phyloP scores from a whole-genome alignment of 2,113 vertebrate genomes.

The Chitala chitala region DNA sequence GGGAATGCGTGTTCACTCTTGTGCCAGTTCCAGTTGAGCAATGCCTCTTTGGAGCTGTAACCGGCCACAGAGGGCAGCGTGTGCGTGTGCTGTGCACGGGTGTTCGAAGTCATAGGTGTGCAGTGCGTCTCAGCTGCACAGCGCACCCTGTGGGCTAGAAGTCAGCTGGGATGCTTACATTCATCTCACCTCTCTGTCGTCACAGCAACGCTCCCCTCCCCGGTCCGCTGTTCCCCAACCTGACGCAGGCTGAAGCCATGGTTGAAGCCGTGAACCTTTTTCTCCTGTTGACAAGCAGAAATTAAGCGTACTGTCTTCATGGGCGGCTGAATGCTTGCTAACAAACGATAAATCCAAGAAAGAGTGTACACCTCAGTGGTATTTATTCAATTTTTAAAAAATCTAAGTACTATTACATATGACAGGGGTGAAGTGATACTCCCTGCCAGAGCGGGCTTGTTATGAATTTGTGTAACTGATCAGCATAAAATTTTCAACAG shows the following conservation, averaged over 20 bases:
- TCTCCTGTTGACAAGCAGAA: slow-evolving; percentile 9
- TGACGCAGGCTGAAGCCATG: slow-evolving; percentile 1
- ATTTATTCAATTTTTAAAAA: neutral
- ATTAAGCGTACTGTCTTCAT: slow-evolving; percentile 6
- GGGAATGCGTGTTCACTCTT: neutral
- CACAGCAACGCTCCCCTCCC: neutral
- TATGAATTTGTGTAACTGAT: slow-evolving; percentile 8
- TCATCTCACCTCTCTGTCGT: too few relatives aligned
- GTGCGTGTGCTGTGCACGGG: too few relatives aligned
- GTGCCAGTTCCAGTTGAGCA: neutral
- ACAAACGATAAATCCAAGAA: slow-evolving; percentile 5
- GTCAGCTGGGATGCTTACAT: too few relatives aligned
- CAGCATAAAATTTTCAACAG: slow-evolving; percentile 15
- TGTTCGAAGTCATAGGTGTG: too few relatives aligned
- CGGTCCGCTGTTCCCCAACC: neutral
- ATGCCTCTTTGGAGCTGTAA: neutral
- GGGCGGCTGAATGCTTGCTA: neutral
- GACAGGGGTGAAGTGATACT: neutral
- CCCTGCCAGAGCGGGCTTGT: slow-evolving; percentile 5
- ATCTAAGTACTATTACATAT: neutral
- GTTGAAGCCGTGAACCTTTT: neutral
- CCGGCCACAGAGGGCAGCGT: too few relatives aligned
- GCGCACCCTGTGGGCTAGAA: too few relatives aligned
- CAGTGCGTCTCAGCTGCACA: too few relatives aligned
- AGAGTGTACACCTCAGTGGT: neutral